Evolutionary conservation across 2,113 vertebrate species (phyloP).

Genomic region (Tenrec ecaudatus): DNA sequence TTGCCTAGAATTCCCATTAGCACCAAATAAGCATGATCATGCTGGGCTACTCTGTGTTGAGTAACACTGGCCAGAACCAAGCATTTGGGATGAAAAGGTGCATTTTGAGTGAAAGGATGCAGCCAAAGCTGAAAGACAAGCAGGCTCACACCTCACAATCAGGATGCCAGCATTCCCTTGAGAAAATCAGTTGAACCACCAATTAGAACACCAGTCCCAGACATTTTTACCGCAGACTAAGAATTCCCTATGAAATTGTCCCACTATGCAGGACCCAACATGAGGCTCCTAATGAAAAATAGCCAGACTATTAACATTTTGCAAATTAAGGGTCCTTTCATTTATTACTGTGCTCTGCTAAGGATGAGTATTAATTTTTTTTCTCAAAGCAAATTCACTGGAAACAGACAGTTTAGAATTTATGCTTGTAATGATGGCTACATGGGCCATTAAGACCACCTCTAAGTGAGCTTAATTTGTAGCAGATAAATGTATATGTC

Average conservation of each 20-base stretch:
- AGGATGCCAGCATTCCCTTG: background rate
- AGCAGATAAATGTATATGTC: conserved; percentile 92
- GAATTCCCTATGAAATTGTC: conserved; percentile 80
- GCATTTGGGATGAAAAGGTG: background rate
- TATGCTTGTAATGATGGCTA: conserved; percentile 92
- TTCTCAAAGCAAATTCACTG: conserved; percentile 89
- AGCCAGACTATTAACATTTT: conserved; percentile 88
- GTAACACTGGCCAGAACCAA: fast-evolving
- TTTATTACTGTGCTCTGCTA: conserved; percentile 88
- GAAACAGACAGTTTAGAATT: conserved; percentile 90
- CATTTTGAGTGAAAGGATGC: too few relatives aligned
- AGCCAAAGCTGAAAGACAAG: fast-evolving
- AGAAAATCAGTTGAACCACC: background rate
- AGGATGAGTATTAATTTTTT: conserved; percentile 88
- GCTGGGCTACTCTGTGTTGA: fast-evolving
- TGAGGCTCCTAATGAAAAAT: conserved; percentile 88
- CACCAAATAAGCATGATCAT: background rate
- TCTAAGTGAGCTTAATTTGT: conserved; percentile 93
- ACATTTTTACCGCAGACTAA: conserved; percentile 74
- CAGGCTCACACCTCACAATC: background rate
- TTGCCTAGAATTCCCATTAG: background rate
- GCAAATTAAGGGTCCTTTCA: conserved; percentile 90
- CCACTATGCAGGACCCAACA: conserved; percentile 80
- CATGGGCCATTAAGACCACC: conserved; percentile 92
- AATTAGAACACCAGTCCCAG: background rate